Evolutionary conservation across 2,113 vertebrate species (phyloP).

Genomic region (Pan troglodytes): DNA sequence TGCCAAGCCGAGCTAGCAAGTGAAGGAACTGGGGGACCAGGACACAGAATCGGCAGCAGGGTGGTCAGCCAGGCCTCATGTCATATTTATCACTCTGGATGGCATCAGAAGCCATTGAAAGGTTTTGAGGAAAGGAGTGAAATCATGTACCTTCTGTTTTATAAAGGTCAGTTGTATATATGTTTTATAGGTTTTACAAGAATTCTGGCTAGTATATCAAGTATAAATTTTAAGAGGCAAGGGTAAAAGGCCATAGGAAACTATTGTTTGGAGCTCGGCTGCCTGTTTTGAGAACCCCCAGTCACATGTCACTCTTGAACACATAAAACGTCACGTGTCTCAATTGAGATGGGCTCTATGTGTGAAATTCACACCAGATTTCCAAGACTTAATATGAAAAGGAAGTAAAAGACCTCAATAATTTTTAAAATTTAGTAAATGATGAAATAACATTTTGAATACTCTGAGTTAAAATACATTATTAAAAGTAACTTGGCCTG

Average conservation of each 20-base stretch:
- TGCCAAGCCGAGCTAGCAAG: too few species aligned
- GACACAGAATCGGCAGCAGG: too few species aligned
- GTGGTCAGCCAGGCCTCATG: neutral
- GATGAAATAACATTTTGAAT: neutral
- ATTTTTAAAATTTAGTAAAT: neutral
- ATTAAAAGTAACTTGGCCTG: neutral
- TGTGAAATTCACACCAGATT: neutral
- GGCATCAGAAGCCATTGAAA: neutral
- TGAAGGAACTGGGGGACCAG: too few species aligned
- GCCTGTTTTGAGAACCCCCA: neutral
- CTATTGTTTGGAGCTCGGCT: neutral
- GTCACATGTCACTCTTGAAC: neutral
- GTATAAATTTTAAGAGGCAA: neutral
- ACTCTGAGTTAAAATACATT: neutral
- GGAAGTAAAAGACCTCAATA: neutral
- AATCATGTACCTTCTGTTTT: neutral
- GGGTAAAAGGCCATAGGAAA: neutral
- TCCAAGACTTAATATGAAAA: neutral
- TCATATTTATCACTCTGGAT: neutral
- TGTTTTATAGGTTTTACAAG: neutral
- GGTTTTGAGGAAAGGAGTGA: neutral
- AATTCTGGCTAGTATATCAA: neutral
- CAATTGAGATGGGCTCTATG: neutral
- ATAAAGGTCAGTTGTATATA: neutral
- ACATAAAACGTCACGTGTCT: neutral